Evolutionary conservation across 2,888 invertebrate genomes (phyloP), one percentile per base, ranked within the genome.

Genomic region (Tenthredo amoena): DNA sequence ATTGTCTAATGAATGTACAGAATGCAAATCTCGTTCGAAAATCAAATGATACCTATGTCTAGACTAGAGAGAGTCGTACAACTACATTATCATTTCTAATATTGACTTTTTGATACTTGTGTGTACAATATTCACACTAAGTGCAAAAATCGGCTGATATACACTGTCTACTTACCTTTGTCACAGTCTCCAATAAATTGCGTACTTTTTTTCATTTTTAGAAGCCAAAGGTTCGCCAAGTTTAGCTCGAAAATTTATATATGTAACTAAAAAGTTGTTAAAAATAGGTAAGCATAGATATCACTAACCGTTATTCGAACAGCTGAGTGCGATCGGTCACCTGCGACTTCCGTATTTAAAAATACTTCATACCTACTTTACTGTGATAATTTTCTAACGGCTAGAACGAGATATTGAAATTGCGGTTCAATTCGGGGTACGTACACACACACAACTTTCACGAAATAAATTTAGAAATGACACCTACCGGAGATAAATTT

Each of bases 301-400:
- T 12, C 40, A 71, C 71, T 37, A n/a, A 71, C 71, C 71, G 34
- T 71, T 37, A 34, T 37, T 71, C 37, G 9, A 37, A 10, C 37
- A 71, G 37, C 34, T 71, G 71, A 71, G 15, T 47, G 37, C 71
- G 71, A 71, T 71, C 71, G 9, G 71, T 37, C 71, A 34, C 37
- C 71, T 71, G 10, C 37, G 71, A 71, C 37, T 71, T 34, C 18
- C 34, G 71, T 71, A 71, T 71, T 71, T 71, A 71, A 71, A 71
- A 71, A 37, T 71, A 71, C 12, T 62, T 62, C 18, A 12, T 62
- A 62, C 21, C n/a, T 58, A 58, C 26, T 26, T 62, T 62, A 26
- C 9, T 62, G 62, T 62, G 62, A 62, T 62, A 62, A 62, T 62
- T 62, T 12, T 62, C 62, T 62, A 62, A 26, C 26, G 21, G 2